Evolutionary conservation across 2,113 vertebrate genomes (phyloP).

Genomic region (Eptesicus fuscus): DNA sequence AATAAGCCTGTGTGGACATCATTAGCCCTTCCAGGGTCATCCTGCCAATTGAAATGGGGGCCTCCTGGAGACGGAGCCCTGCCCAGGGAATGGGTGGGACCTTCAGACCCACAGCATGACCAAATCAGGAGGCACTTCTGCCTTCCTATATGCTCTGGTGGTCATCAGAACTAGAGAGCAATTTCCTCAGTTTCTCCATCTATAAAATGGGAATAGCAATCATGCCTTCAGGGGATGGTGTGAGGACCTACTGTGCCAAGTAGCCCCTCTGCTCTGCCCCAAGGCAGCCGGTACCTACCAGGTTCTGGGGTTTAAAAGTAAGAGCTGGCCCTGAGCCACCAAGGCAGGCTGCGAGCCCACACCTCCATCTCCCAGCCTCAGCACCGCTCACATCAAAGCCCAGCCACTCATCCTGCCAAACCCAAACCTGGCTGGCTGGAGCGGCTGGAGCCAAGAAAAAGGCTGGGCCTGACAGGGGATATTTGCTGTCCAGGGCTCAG

Average conservation of each 20-base stretch:
- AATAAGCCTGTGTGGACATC: neutral
- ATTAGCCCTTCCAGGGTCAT: neutral
- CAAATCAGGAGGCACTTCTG: neutral
- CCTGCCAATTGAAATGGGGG: fast-evolving
- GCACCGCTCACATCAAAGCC: constrained; percentile 73
- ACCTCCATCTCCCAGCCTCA: constrained; percentile 51
- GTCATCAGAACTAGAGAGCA: neutral
- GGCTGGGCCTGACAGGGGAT: constrained; percentile 67
- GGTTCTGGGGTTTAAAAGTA: neutral
- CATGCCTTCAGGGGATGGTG: neutral
- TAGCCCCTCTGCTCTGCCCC: neutral
- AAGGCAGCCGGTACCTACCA: neutral
- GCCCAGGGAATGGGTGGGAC: neutral
- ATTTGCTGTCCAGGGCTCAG: constrained; percentile 70
- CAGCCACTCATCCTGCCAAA: constrained; percentile 61
- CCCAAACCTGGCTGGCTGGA: constrained; percentile 74
- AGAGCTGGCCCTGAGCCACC: neutral
- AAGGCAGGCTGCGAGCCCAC: neutral
- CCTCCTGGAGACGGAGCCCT: neutral
- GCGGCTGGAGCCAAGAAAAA: constrained; percentile 75
- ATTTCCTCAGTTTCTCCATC: neutral
- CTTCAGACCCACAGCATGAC: neutral
- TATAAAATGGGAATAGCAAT: neutral
- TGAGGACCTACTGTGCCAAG: neutral
- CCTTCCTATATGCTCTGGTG: neutral